A percentile compares a stretch with the other conserved stretches of the same genome.
Evolutionary conservation across 1,140 invertebrate genomes (phyloP).

Genomic region (Pseudomyrmex dendroicus): DNA sequence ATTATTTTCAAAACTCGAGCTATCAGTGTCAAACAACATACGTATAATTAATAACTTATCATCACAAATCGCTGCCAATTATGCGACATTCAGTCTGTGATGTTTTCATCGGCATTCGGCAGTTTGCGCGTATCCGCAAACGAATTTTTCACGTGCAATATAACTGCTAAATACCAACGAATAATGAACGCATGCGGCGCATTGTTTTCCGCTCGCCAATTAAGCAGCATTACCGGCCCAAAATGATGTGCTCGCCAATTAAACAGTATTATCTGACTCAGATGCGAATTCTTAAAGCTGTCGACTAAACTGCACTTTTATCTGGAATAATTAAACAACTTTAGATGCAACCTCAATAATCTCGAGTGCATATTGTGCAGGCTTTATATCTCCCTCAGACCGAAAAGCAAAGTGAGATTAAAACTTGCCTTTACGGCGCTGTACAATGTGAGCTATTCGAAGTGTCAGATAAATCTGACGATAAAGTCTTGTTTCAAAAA

Average conservation of each 20-base stretch:
- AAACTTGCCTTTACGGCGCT: not conserved
- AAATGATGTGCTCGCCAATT: constrained; percentile 62
- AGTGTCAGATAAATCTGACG: constrained; percentile 6
- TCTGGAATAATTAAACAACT: constrained; percentile 71
- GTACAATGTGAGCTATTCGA: not conserved
- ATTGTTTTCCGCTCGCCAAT: constrained; percentile 67
- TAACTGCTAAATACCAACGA: not conserved
- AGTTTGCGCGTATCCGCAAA: not conserved
- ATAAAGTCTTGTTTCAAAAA: not conserved
- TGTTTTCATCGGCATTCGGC: constrained; percentile 10
- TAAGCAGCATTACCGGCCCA: constrained; percentile 62
- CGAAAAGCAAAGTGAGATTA: not conserved
- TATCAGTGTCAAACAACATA: not conserved
- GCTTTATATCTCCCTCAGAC: not conserved
- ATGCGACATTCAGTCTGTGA: constrained; percentile 26
- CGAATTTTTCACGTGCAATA: constrained; percentile 20
- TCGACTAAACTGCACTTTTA: constrained; percentile 56
- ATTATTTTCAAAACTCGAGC: too few relatives aligned
- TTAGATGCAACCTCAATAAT: constrained; percentile 25
- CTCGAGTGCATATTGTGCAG: not conserved
- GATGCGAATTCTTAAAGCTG: constrained; percentile 36
- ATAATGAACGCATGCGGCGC: constrained; percentile 54
- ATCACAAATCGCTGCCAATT: not conserved
- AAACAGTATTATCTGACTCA: constrained; percentile 60
- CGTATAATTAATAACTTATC: not conserved